Evolutionary conservation across 2,797 vertebrate species (phyloP), one percentile per base, ranked within the genome.

Genomic region (Coregonus ussuriensis): DNA sequence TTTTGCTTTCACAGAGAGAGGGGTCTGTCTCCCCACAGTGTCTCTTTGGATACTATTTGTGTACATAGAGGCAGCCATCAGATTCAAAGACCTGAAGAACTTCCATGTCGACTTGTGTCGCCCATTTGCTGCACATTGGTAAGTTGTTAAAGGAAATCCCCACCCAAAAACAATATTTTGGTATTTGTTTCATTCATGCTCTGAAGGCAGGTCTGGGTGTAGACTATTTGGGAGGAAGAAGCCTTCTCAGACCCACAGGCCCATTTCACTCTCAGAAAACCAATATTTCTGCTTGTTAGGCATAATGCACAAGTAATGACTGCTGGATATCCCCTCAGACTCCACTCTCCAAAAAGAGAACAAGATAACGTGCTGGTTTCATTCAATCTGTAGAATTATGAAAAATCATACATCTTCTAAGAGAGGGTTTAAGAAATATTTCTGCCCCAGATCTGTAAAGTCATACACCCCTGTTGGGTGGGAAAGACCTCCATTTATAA

Each of bases 81-180:
- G 98, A 94, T 99, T 99, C 95, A 99, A 99, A 96, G 98, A 99
- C 93, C 92, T 99, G 91, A 99, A 99, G 93, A 98, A 99, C 91
- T 99, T 99, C 91, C 98, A 99, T 0, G 96, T 99, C 87, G 98
- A 99, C 90, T 91, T 99, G 84, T 99, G 98, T 93, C 98, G 98
- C 86, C 98, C 98, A 1, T 99, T 99, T 93, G 98, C 98, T 89
- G 98, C 98, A 81, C 98, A 99, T 91, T 99, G 98, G 98, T 99
- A 82, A 96, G 96, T 72, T 15, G 47, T 25, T 29, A 47, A 47
- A 47, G 41, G 41, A 47, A 47, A 47, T 47, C 41, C 9, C 41
- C 41, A 47, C 41, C 41, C 7, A 3, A 3, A 47, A 47, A 47
- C 0, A 11, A 11, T 47, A 9, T 47, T 47, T 47, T 9, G 2